Conservation (phyloP, 2,113 vertebrate genomes). For the Zosterops pallidus region DNA sequence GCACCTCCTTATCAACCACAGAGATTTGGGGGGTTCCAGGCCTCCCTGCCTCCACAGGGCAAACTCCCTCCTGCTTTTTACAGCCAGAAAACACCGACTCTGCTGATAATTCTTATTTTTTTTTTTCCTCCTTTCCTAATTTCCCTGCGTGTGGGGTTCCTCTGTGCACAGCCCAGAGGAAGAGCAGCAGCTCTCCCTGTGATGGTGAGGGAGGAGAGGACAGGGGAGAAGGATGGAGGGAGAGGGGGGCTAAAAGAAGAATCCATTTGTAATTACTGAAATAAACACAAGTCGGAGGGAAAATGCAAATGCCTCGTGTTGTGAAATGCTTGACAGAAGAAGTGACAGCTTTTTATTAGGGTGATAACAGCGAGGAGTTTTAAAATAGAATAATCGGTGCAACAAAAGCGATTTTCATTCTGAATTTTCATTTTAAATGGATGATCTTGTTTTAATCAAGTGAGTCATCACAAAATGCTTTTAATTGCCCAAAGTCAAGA, state of each 20-base stretch:
- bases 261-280: constrained; percentile 20
- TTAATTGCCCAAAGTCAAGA: constrained; percentile 77
- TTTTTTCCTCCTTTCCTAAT: neutral
- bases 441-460: constrained; percentile 79
- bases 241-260: neutral
- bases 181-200: neutral
- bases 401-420: constrained; percentile 79
- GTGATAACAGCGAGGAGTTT: constrained; percentile 57
- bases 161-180: rapidly evolving
- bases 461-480: constrained; percentile 70
- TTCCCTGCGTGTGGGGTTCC: neutral
- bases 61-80: neutral
- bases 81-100: neutral
- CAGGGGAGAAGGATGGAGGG: neutral
- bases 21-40: rapidly evolving
- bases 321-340: constrained; percentile 66
- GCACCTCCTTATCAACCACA: neutral
- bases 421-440: constrained; percentile 76
- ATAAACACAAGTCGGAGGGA: constrained; percentile 12
- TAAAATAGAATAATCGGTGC: constrained; percentile 74
- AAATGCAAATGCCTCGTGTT: constrained; percentile 30
- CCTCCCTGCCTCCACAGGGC: neutral
- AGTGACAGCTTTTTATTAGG: constrained; percentile 74
- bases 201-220: neutral
- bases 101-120: neutral